phyloP scores from a whole-genome alignment of 2,888 invertebrate genomes.

The Lapara coniferarum region DNA sequence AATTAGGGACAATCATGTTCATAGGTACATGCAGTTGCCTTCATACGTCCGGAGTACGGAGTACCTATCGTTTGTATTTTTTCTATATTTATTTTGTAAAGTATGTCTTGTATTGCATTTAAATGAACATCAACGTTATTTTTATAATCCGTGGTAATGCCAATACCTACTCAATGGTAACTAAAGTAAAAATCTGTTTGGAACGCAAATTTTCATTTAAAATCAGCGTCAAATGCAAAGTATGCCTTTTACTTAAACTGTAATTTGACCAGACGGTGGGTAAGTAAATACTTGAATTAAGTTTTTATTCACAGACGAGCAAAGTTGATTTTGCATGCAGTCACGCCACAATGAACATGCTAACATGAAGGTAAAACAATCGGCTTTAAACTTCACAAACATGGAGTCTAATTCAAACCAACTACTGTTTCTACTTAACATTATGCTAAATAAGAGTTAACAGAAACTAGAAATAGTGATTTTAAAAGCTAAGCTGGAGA shows the following conservation, averaged over 20 bases:
- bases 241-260: background rate
- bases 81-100: background rate
- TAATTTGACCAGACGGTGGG: constrained; percentile 35
- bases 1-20: constrained; percentile 49
- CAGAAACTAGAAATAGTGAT: background rate
- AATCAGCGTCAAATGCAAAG: background rate
- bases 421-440: background rate
- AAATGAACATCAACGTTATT: too few relatives aligned
- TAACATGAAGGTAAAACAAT: constrained; percentile 29
- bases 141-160: too few relatives aligned
- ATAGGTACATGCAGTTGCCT: background rate
- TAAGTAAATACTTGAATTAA: constrained; percentile 21
- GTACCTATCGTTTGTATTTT: background rate
- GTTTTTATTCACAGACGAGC: background rate
- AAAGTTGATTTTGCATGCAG: constrained; percentile 53
- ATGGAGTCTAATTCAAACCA: constrained; percentile 2
- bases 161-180: too few relatives aligned
- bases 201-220: too few relatives aligned
- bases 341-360: constrained; percentile 55
- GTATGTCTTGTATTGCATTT: too few relatives aligned
- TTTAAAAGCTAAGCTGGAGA: background rate
- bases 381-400: constrained; percentile 32
- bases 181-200: background rate
- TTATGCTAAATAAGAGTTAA: background rate
- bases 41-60: too few relatives aligned